phyloP scores from a whole-genome alignment of 2,888 invertebrate species.

The Cryptus viduatorius region DNA sequence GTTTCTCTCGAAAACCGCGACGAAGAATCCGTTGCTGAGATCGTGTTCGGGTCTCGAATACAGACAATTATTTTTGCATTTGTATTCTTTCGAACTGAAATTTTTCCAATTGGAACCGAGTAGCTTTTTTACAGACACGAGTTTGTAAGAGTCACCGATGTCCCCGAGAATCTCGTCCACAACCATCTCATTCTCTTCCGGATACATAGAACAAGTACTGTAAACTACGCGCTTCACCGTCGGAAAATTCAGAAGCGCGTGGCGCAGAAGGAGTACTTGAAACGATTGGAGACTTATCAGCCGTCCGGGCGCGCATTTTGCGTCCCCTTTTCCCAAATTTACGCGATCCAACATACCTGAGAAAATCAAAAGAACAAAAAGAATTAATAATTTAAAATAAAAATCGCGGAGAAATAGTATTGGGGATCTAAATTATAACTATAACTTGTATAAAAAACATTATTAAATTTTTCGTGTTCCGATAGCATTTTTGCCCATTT shows the following conservation, averaged over 20 bases:
- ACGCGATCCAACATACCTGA: slow-evolving; percentile 88
- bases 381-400: neutral
- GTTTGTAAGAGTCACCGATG: slow-evolving; percentile 85
- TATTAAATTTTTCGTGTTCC: neutral
- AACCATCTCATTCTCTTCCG: slow-evolving; percentile 97
- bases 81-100: slow-evolving; percentile 89
- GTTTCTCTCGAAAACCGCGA: slow-evolving; percentile 93
- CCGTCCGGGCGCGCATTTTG: slow-evolving; percentile 86
- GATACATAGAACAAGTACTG: slow-evolving; percentile 97
- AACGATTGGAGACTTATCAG: slow-evolving; percentile 90
- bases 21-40: slow-evolving; percentile 97
- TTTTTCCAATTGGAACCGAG: slow-evolving; percentile 90
- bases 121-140: slow-evolving; percentile 88
- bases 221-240: slow-evolving; percentile 95
- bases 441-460: neutral
- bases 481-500: too few relatives aligned
- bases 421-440: neutral
- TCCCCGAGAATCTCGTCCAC: slow-evolving; percentile 88
- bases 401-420: neutral
- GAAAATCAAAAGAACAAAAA: slow-evolving; percentile 66
- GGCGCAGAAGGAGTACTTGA: slow-evolving; percentile 93
- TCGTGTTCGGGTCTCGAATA: slow-evolving; percentile 92
- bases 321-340: slow-evolving; percentile 85
- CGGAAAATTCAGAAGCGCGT: slow-evolving; percentile 94
- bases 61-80: slow-evolving; percentile 90